These are phyloP conservation scores for Neolamprologus modestus DNA, from an alignment of 2,113 vertebrate genomes.

Conservation along the genomic window DNA sequence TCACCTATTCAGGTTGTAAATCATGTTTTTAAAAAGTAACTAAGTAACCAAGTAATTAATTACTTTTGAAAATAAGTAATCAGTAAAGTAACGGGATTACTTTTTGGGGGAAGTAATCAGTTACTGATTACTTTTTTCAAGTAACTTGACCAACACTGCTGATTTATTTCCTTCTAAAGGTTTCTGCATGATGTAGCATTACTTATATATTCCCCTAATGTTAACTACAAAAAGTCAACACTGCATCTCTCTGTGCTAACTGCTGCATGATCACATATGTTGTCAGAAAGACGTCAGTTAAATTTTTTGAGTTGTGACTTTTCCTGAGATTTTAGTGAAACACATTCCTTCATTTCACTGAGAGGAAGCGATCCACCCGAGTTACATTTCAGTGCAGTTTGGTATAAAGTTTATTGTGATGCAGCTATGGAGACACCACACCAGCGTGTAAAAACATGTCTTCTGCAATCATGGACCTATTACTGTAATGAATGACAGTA, in stretches of 20 bases:
- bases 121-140: no score
- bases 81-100: accelerated
- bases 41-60: no score
- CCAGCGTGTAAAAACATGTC: not conserved
- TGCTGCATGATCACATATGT: accelerated
- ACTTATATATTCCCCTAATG: not conserved
- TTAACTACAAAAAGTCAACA: accelerated
- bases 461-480: not conserved
- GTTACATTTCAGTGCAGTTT: not conserved
- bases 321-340: accelerated
- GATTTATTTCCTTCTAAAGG: not conserved
- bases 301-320: accelerated
- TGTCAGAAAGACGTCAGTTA: not conserved
- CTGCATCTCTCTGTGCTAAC: not conserved
- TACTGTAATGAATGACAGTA: not conserved
- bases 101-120: accelerated
- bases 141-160: no score
- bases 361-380: accelerated
- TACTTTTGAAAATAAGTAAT: no score
- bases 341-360: not conserved
- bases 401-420: not conserved
- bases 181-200: not conserved
- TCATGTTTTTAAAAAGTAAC: accelerated
- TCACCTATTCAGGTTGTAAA: no score
- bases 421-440: not conserved